A percentile compares a stretch with the other conserved stretches of the same genome.
phyloP scores from a whole-genome alignment of 2,888 invertebrate genomes.

The Muschampia plurimacula region DNA sequence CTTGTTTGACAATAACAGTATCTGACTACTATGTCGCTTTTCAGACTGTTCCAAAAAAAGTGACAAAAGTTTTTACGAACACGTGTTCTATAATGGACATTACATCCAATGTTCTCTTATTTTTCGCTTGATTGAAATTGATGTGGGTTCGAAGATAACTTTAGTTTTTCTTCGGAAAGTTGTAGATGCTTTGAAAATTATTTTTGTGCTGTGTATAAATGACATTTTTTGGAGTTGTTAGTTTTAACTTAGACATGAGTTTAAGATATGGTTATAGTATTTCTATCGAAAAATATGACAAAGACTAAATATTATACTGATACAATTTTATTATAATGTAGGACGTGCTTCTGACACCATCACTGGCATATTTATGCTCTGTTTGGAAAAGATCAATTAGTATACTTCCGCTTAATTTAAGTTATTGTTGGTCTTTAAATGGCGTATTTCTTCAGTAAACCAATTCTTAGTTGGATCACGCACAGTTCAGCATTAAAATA shows the following conservation, averaged over 20 bases:
- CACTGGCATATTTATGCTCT: conserved; percentile 50
- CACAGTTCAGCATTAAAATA: conserved; percentile 59
- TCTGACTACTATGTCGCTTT: background rate
- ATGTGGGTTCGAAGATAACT: conserved; percentile 26
- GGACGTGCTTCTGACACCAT: background rate
- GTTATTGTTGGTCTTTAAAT: conserved; percentile 62
- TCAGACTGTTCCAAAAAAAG: conserved; percentile 10
- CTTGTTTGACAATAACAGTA: conserved; percentile 1
- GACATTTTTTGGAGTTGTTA: background rate
- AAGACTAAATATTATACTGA: background rate
- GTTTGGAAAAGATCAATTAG: conserved; percentile 47
- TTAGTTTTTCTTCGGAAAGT: conserved; percentile 14
- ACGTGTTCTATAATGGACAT: conserved; percentile 26
- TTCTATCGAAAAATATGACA: background rate
- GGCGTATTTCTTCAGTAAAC: conserved; percentile 48
- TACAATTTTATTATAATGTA: background rate
- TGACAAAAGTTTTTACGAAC: conserved; percentile 16
- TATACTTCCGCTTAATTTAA: conserved; percentile 63
- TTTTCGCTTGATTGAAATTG: conserved; percentile 30
- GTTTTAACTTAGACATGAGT: no score
- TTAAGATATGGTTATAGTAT: background rate
- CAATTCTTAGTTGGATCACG: conserved; percentile 64
- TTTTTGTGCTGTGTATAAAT: background rate
- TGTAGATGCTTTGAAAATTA: conserved; percentile 11
- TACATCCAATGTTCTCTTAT: conserved; percentile 20